Percentiles rank a stretch among this genome's conserved stretches.
Evolutionary conservation across 2,113 vertebrate genomes (phyloP).

Genomic region (Talpa occidentalis): DNA sequence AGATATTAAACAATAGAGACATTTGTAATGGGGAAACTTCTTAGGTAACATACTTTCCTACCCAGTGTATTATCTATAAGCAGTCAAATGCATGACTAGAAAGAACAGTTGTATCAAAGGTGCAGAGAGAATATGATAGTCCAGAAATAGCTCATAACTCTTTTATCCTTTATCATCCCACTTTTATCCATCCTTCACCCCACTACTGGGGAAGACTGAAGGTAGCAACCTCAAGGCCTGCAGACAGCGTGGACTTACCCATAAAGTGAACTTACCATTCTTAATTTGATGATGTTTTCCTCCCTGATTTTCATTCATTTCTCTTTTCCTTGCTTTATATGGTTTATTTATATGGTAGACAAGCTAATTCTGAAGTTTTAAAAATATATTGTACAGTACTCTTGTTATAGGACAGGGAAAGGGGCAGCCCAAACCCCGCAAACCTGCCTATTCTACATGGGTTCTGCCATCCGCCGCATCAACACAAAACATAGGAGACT

Average conservation of each 20-base stretch:
- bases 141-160: background rate
- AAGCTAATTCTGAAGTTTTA: background rate
- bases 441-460: too few relatives aligned
- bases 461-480: too few relatives aligned
- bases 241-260: background rate
- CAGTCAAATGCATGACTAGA: background rate
- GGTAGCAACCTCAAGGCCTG: background rate
- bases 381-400: background rate
- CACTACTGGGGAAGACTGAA: background rate
- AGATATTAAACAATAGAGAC: background rate
- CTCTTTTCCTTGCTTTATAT: background rate
- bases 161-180: background rate
- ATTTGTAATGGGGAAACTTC: background rate
- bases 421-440: too few relatives aligned
- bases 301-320: conserved; percentile 33
- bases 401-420: too few relatives aligned
- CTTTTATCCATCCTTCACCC: background rate
- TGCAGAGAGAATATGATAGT: background rate
- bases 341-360: background rate
- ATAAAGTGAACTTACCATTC: background rate
- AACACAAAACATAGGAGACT: too few relatives aligned
- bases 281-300: background rate
- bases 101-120: background rate
- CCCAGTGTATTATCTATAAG: background rate
- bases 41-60: conserved; percentile 21